Percentiles rank a stretch among this genome's conserved stretches.
Evolutionary conservation across 2,888 invertebrate species (phyloP).

Genomic region (Drosophila anceps): DNA sequence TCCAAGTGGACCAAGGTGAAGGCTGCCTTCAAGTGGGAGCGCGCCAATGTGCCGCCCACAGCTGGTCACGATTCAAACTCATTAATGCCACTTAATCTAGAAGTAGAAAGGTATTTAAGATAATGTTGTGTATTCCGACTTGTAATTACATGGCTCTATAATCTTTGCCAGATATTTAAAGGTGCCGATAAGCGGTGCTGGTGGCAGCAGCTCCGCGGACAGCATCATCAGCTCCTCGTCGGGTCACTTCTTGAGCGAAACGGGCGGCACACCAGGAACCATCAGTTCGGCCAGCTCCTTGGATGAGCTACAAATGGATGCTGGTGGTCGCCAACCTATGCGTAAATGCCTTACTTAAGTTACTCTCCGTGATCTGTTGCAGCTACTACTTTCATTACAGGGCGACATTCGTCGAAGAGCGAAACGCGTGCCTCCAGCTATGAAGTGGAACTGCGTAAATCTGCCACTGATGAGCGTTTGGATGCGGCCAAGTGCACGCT

Average conservation of each 20-base stretch:
- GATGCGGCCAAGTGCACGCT: conserved; percentile 57
- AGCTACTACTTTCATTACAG: conserved; percentile 46
- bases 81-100: conserved; percentile 86
- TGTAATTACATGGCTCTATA: background rate
- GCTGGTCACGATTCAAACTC: conserved; percentile 84
- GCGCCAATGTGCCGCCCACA: conserved; percentile 87
- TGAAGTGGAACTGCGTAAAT: conserved; percentile 75
- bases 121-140: too few relatives aligned
- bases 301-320: conserved; percentile 87
- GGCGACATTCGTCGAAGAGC: conserved; percentile 84
- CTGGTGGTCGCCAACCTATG: conserved; percentile 53
- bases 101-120: conserved; percentile 84
- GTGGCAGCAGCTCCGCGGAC: conserved; percentile 87
- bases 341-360: conserved; percentile 50
- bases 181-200: conserved; percentile 85
- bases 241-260: conserved; percentile 86
- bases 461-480: conserved; percentile 63
- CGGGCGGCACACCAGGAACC: conserved; percentile 88
- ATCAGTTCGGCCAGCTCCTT: conserved; percentile 91
- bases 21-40: conserved; percentile 95
- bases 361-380: background rate
- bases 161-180: conserved; percentile 84
- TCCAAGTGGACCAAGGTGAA: conserved; percentile 96
- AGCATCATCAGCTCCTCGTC: conserved; percentile 86
- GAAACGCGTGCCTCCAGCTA: conserved; percentile 74